These are phyloP conservation scores for Melanotaenia parkinsoni DNA, from an alignment of 2,797 vertebrate genomes.

Conservation along the genomic window DNA sequence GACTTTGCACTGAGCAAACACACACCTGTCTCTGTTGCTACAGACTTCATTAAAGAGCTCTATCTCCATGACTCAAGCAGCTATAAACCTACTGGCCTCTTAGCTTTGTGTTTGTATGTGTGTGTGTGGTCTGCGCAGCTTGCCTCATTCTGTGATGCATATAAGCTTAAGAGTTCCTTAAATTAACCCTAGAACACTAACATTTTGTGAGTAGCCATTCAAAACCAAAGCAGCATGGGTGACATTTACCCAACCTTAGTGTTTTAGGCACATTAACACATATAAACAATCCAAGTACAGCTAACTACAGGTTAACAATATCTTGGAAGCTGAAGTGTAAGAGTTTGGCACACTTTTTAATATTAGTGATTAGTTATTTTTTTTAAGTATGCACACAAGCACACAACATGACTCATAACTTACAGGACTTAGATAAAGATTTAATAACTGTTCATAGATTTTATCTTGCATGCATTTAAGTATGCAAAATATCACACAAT, in stretches of 20 bases:
- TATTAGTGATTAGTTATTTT: neutral
- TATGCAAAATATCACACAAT: neutral
- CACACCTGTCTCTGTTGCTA: slow-evolving; percentile 20
- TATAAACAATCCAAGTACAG: too few species aligned
- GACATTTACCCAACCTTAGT: neutral
- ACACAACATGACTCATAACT: slow-evolving; percentile 2
- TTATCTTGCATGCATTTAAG: neutral
- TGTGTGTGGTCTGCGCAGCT: neutral
- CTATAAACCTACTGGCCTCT: slow-evolving; percentile 31
- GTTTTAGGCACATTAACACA: too few species aligned
- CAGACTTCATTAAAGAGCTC: slow-evolving; percentile 27
- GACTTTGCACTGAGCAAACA: slow-evolving; percentile 36
- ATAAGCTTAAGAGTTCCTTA: slow-evolving; percentile 17
- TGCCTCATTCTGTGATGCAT: slow-evolving; percentile 11
- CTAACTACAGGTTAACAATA: neutral
- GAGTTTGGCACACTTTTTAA: slow-evolving; percentile 1
- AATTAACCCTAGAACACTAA: neutral
- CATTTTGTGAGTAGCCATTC: neutral
- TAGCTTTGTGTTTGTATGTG: slow-evolving; percentile 18
- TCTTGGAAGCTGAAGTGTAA: neutral
- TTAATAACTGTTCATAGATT: neutral
- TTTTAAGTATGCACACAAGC: neutral
- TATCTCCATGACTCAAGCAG: slow-evolving; percentile 35
- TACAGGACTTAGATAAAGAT: neutral
- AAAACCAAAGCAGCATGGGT: neutral